Evolutionary conservation across 2,797 vertebrate genomes (phyloP).

Genomic region (Scolopax bukidnonensis): DNA sequence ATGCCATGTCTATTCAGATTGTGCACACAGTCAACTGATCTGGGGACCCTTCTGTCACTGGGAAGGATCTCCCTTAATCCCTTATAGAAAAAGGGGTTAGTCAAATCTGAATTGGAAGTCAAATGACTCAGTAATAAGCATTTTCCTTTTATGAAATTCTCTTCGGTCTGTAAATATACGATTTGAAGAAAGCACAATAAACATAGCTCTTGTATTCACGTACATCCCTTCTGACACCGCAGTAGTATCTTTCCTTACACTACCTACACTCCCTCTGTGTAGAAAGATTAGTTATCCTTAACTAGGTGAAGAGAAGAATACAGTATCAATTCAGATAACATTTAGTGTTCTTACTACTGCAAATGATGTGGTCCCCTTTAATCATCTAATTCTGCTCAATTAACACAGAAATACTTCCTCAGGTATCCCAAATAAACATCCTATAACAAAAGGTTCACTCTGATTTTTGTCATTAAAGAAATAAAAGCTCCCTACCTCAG

Average conservation of each 20-base stretch:
- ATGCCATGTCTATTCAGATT: background rate
- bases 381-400: background rate
- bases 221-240: background rate
- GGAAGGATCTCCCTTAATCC: background rate
- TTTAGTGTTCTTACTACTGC: background rate
- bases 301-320: background rate
- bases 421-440: background rate
- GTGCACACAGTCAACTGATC: background rate
- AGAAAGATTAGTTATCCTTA: background rate
- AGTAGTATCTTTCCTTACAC: background rate
- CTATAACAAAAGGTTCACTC: background rate
- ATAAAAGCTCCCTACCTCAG: background rate
- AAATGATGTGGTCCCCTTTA: background rate
- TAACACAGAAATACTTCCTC: background rate
- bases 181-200: background rate
- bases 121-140: accelerated
- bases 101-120: background rate
- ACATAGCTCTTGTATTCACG: background rate
- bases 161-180: background rate
- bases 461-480: background rate
- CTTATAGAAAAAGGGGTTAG: background rate
- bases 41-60: background rate
- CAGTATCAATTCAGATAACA: background rate
- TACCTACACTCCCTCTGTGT: too few relatives aligned
- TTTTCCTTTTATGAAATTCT: background rate